phyloP scores from a whole-genome alignment of 1,140 invertebrate species.

The Ladona fulva region DNA sequence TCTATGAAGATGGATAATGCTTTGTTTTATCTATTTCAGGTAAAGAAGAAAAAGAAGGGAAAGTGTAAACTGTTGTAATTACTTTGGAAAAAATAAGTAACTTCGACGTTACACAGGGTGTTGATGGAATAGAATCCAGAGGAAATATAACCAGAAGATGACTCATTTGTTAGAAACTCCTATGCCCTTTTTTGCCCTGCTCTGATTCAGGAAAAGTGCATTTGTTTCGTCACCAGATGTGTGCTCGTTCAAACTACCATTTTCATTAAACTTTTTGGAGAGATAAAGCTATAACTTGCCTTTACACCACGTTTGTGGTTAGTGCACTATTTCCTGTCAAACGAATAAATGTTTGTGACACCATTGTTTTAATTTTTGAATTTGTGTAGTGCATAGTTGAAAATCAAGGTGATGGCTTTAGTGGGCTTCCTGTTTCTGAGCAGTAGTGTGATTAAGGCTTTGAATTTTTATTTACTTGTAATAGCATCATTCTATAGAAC shows the following conservation, averaged over 20 bases:
- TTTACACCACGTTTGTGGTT: neutral
- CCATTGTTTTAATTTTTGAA: neutral
- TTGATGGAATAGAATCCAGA: neutral
- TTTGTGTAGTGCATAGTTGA: neutral
- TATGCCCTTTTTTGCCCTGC: neutral
- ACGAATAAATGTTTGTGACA: neutral
- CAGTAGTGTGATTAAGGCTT: neutral
- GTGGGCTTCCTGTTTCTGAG: slow-evolving; percentile 6
- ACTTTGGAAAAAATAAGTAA: neutral
- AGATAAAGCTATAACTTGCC: neutral
- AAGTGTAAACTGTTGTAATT: slow-evolving; percentile 7
- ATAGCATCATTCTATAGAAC: neutral
- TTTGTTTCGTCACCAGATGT: neutral
- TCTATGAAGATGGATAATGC: no score
- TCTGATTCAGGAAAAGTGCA: slow-evolving; percentile 4
- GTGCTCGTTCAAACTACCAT: neutral
- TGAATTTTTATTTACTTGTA: neutral
- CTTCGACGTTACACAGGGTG: neutral
- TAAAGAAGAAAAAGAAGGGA: slow-evolving; percentile 2
- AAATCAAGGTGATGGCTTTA: neutral
- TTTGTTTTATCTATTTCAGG: neutral
- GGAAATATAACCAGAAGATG: neutral
- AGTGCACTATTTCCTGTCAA: neutral
- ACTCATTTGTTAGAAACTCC: neutral
- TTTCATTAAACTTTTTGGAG: neutral